Conservation (phyloP, 2,797 vertebrate genomes). For the Sylvia borin region DNA sequence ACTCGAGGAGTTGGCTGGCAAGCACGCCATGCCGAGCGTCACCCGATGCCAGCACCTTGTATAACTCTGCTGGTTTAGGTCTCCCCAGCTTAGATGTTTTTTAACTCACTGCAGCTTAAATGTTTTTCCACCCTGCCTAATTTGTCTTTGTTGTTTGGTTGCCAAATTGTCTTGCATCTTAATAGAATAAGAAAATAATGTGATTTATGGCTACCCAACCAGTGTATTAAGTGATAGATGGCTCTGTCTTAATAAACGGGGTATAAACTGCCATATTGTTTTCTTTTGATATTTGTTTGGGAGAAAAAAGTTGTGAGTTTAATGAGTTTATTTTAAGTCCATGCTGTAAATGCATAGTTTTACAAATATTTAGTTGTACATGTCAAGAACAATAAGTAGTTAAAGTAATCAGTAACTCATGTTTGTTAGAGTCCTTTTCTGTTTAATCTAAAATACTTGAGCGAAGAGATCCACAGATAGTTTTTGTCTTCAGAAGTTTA, state of each 20-base stretch:
- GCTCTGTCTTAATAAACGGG: conserved; percentile 63
- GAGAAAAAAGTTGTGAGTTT: neutral
- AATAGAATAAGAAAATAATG: conserved; percentile 38
- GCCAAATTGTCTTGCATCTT: conserved; percentile 46
- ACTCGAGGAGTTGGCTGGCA: conserved; percentile 54
- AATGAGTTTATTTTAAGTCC: neutral
- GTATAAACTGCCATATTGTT: conserved; percentile 26
- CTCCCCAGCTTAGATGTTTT: neutral
- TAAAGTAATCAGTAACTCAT: neutral
- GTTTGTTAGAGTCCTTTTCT: neutral
- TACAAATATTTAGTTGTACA: neutral
- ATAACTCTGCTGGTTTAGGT: neutral
- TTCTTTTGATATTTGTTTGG: conserved; percentile 35
- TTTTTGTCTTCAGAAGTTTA: neutral
- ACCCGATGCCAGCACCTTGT: neutral
- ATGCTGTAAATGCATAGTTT: neutral
- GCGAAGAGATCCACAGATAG: neutral
- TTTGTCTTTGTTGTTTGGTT: conserved; percentile 39
- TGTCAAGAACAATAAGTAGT: neutral
- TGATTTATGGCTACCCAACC: conserved; percentile 38
- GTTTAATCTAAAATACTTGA: neutral
- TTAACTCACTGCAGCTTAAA: neutral
- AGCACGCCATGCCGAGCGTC: rapidly evolving
- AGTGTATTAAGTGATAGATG: conserved; percentile 55
- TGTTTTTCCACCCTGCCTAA: conserved; percentile 9